Evolutionary conservation across 2,113 vertebrate genomes (phyloP).

Genomic region (Solea senegalensis): DNA sequence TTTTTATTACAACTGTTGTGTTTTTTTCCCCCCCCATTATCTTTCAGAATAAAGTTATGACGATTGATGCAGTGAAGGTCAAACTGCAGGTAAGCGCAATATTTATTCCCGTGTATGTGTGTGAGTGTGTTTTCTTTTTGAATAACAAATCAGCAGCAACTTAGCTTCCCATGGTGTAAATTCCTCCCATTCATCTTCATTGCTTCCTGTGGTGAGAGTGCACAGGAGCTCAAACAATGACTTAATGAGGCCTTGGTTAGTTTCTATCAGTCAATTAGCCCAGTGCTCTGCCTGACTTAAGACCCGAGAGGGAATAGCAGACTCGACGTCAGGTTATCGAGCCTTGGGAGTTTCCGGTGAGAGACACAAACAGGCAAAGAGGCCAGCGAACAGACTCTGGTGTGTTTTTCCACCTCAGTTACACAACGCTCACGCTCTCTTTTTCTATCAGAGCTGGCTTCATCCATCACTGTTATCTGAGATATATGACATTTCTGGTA

Average conservation of each 20-base stretch:
- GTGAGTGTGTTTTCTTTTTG: neutral
- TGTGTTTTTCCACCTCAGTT: no score
- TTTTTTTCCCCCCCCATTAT: constrained; percentile 46
- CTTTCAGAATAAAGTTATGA: constrained; percentile 96
- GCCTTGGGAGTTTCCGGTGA: constrained; percentile 28
- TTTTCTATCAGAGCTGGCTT: constrained; percentile 12
- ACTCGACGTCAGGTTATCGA: constrained; percentile 42
- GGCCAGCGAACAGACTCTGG: neutral
- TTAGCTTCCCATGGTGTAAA: constrained; percentile 13
- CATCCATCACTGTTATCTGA: constrained; percentile 1
- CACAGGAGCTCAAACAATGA: constrained; percentile 18
- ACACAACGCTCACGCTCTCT: no score
- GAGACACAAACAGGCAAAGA: constrained; percentile 13
- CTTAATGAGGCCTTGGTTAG: constrained; percentile 62
- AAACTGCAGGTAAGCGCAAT: constrained; percentile 88
- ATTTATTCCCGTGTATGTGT: neutral
- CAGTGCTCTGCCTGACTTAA: constrained; percentile 47
- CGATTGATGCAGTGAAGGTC: constrained; percentile 89
- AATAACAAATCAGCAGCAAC: constrained; percentile 12
- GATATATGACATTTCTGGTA: constrained; percentile 12
- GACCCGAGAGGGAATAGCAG: constrained; percentile 39
- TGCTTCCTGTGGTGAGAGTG: constrained; percentile 20
- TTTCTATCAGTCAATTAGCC: constrained; percentile 65
- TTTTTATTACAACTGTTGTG: neutral
- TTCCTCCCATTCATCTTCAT: constrained; percentile 39